Evolutionary conservation across 1,140 invertebrate genomes (phyloP), one percentile per base, ranked within the genome.

Genomic region (Pentalonia nigronervosa): DNA sequence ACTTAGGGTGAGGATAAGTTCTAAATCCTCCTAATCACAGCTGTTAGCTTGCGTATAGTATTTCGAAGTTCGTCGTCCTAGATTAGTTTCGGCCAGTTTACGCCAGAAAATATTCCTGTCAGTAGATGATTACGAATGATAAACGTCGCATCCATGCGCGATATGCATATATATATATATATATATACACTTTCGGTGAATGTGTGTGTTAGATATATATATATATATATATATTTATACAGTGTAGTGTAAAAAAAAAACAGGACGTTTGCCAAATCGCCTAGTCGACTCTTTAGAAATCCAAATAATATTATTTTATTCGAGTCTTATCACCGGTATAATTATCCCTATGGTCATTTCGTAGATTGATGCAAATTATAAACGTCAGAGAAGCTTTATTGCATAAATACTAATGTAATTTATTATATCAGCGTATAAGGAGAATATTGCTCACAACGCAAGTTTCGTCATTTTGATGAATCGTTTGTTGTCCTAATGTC

Each of bases 241-340:
- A 45, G 41, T n/a, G 1, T 48, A 45, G 11, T 87, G 48, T 86
- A 9, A 25, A 87, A 47, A 87, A 47, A 87, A 87, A 87, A n/a
- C 14, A 76, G 41, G 47, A 48, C n/a, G 86, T 50, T 50, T 88
- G 86, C 86, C 86, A 48, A 88, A 88, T 17, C 20, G 30, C 30
- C 86, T 21, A 20, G 47, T 88, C 30, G 17, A 34, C 30, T 88
- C 45, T 30, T 76, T 11, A 84, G 1, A 41, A 34, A 48, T 88
- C 30, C 11, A 88, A 88, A 34, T 48, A 87, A 48, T 87, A 87
- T 88, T n/a, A 30, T 86, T 87, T 87, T 87, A 87, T 88, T 88
- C 6, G 86, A 76, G 3, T 34, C 30, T 76, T 76, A 76, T 76
- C 60, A 76, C 60, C 14, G 60, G 30, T 76, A 76, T 76, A 76